A percentile compares a stretch with the other conserved stretches of the same genome.
These are phyloP conservation scores for Brachypteracias leptosomus DNA, from an alignment of 2,113 vertebrate species.

Conservation along the genomic window DNA sequence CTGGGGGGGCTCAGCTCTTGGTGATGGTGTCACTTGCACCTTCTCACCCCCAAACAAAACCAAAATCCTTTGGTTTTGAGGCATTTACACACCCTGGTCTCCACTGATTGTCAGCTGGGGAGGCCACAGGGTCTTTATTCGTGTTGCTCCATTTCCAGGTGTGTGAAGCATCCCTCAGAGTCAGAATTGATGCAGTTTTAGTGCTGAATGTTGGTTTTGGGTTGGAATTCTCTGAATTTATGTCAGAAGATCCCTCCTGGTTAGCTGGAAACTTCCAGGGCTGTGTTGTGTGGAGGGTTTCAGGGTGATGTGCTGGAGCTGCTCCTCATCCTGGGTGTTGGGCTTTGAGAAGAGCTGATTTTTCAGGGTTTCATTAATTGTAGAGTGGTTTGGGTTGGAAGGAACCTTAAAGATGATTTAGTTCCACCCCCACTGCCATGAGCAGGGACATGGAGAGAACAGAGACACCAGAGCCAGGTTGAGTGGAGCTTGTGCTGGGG, in stretches of 20 bases:
- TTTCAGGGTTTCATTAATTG: rapidly evolving
- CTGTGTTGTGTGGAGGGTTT: rapidly evolving
- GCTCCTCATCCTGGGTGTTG: not conserved
- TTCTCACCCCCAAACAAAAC: rapidly evolving
- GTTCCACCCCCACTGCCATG: not conserved
- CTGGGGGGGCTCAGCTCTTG: not conserved
- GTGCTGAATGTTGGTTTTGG: rapidly evolving
- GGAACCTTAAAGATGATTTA: too few relatives aligned
- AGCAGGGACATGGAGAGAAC: not conserved
- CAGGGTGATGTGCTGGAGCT: not conserved
- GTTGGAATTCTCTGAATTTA: not conserved
- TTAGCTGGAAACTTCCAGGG: not conserved
- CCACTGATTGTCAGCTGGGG: rapidly evolving
- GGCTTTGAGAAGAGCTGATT: not conserved
- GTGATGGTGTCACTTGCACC: rapidly evolving
- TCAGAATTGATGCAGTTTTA: rapidly evolving
- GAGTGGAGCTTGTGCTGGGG: rapidly evolving
- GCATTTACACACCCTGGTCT: rapidly evolving
- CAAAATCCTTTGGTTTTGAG: rapidly evolving
- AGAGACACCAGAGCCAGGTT: too few relatives aligned
- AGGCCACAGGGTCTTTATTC: rapidly evolving
- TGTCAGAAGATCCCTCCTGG: rapidly evolving
- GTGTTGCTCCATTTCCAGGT: rapidly evolving
- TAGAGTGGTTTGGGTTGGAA: not conserved
- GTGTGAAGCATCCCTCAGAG: rapidly evolving